phyloP scores from a whole-genome alignment of 2,113 vertebrate genomes.

The Phyllostomus discolor region DNA sequence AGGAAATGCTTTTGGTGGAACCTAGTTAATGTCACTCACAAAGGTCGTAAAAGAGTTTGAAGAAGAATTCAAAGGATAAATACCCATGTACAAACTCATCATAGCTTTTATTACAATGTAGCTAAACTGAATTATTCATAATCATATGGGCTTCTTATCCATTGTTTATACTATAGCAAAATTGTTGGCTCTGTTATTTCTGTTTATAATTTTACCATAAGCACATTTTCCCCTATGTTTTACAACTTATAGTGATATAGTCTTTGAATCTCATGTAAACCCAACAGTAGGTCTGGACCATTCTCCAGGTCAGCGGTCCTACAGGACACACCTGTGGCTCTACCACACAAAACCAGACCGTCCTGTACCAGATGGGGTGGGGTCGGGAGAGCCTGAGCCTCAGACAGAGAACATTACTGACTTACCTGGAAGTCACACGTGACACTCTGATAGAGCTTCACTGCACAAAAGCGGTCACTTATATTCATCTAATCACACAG shows the following conservation, averaged over 20 bases:
- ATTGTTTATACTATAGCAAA: not conserved
- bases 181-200: not conserved
- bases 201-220: not conserved
- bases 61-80: not conserved
- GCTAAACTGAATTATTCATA: not conserved
- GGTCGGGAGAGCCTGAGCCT: not conserved
- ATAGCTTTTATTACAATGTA: not conserved
- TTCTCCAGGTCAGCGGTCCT: not conserved
- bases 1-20: not conserved
- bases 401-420: fast-evolving
- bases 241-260: not conserved
- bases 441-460: not conserved
- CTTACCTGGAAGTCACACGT: not conserved
- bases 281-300: not conserved
- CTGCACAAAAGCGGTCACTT: not conserved
- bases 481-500: not conserved
- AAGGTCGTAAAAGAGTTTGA: not conserved
- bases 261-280: not conserved
- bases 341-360: not conserved
- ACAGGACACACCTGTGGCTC: not conserved
- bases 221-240: not conserved
- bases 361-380: not conserved
- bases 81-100: not conserved
- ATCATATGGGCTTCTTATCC: not conserved
- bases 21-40: not conserved